Base-by-base conservation (phyloP, 2,888 invertebrate genomes). In the Globia sparganii region DNA sequence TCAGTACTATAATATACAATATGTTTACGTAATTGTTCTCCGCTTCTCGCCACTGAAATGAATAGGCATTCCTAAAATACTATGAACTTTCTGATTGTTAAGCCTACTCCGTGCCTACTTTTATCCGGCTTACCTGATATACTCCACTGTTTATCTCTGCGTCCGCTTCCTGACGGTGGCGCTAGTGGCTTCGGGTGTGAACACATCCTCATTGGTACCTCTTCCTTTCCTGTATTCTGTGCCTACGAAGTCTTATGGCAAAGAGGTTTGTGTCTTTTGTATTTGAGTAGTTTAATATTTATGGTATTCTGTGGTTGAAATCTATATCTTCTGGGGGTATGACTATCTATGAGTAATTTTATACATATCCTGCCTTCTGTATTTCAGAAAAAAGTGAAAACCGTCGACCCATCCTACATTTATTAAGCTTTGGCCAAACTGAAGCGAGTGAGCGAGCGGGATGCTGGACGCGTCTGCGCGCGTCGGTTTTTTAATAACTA, bases 111-210 rank as follows among this genome's bases (percentile, higher is more conserved):
- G 70, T 0, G 88, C 85, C 0, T 84, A 88, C 66, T 84, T 86
- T 15, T 84, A 86, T 43, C 46, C 88, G 1, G 49, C 97, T 6
- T 97, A 97, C 90, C 97, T 97, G 80, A 94, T 96, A 70, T 97
- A 96, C 88, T 97, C 97, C 0, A 97, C 97, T 75, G 93, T 95
- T 49, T 97, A 97, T 87, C 91, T 97, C 21, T 90, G 97, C 40
- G 90, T 94, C 18, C 94, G 97, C 71, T 97, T 97, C 0, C 91
- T 97, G n/a, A 94, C 96, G 0, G 97, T 97, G 0, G 97, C 97
- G 0, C 90, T 97, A 31, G 95, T 95, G 49, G 97, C 97, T 1
- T 96, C 97, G 0, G 91, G 94, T 2, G 94, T 97, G 5, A 94
- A 97, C 86, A 94, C 97, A 21, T 95, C 97, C 31, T 97, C 97